Conservation (phyloP, 2,888 invertebrate genomes). For the Epinotia bilunana region DNA sequence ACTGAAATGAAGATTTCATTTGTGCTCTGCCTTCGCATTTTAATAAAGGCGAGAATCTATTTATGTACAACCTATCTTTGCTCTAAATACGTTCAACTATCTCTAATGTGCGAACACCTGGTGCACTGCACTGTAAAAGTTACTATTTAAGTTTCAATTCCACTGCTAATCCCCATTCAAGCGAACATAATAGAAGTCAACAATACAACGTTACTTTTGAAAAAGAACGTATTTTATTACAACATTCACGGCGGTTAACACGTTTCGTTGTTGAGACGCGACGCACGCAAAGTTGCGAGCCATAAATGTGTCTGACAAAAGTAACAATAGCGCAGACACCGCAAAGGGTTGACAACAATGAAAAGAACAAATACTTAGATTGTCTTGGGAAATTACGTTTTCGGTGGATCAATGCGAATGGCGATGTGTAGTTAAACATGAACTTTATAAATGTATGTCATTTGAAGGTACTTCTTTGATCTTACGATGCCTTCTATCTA, state of each 20-base stretch:
- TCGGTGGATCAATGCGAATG: constrained; percentile 33
- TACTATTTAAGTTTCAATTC: constrained; percentile 11
- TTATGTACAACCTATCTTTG: too few species aligned
- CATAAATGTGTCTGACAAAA: constrained; percentile 64
- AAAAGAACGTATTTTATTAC: not conserved
- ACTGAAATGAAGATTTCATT: too few species aligned
- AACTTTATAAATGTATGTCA: not conserved
- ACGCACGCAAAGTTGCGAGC: constrained; percentile 60
- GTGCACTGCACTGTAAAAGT: not conserved
- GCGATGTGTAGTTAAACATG: not conserved
- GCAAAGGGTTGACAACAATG: constrained; percentile 68
- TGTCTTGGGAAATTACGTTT: constrained; percentile 62
- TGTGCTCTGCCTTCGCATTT: too few species aligned
- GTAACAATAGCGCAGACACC: constrained; percentile 63
- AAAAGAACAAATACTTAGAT: constrained; percentile 67
- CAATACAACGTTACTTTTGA: not conserved
- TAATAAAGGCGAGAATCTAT: too few species aligned
- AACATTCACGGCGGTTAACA: not conserved
- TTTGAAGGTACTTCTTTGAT: not conserved
- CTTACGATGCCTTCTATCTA: not conserved
- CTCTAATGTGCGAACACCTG: not conserved
- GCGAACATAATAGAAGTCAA: constrained; percentile 20
- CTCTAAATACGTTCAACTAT: too few species aligned
- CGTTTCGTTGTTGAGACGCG: not conserved
- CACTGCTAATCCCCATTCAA: constrained; percentile 11